Evolutionary conservation across 2,797 vertebrate genomes (phyloP), one percentile per base, ranked within the genome.

Genomic region (Bucorvus abyssinicus): DNA sequence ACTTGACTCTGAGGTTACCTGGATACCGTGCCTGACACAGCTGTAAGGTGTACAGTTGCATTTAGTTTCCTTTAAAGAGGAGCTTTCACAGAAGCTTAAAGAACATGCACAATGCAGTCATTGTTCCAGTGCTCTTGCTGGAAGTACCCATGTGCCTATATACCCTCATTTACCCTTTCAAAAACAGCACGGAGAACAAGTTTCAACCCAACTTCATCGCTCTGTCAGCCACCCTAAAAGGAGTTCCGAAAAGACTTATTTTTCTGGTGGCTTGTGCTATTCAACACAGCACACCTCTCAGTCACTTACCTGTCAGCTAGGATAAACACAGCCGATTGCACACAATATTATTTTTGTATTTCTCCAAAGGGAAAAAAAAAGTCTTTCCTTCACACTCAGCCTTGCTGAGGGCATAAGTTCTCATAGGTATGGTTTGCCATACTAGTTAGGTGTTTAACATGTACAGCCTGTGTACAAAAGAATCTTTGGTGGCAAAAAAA

Each of bases 61-160:
- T 92, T 95, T 92, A 92, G 90, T 94, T 97, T 95, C 77, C 92
- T 94, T 94, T 77, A 64, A 81, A 87, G 89, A 91, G 69, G 67
- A 93, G 82, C 93, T 95, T 96, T 90, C 93, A 95, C 20, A 96
- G 94, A 95, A 95, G 90, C 91, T 92, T 90, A 85, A 86, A 93
- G 87, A 92, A 77, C 77, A 74, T 1, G 4, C 70, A 90, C 79
- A 92, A 82, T 36, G 60, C 88, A 89, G 34, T 20, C 77, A 76
- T 84, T 93, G 60, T 89, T 93, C 73, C 81, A 88, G 74, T 47
- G 42, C 13, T 22, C 57, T 67, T 3, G 2, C 56, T 94, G 78
- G 78, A 88, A 94, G 71, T 10, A 49, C 55, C 74, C 81, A 50
- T 3, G 38, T 78, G 65, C 86, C 86, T 89, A 4, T 1, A 81